phyloP scores from a whole-genome alignment of 2,888 invertebrate species.

The Drosophila kambysellisi region DNA sequence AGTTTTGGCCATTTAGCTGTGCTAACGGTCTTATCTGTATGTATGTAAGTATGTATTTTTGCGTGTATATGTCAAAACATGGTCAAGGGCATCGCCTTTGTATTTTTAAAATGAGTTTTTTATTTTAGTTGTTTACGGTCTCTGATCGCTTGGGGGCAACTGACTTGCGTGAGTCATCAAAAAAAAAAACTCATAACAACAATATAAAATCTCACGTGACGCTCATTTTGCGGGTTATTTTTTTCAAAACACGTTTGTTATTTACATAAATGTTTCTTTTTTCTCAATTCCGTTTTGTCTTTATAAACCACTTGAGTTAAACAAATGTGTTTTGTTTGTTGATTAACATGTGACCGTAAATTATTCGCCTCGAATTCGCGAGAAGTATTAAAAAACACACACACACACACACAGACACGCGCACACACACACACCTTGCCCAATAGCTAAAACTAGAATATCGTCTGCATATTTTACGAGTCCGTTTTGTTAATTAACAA shows the following conservation, averaged over 20 bases:
- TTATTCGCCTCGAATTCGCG: slow-evolving; percentile 47
- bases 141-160: slow-evolving; percentile 48
- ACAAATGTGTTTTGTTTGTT: slow-evolving; percentile 28
- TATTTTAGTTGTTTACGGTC: slow-evolving; percentile 5
- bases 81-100: slow-evolving; percentile 64
- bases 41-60: neutral
- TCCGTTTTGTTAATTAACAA: slow-evolving; percentile 34
- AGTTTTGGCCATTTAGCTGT: slow-evolving; percentile 10
- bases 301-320: slow-evolving; percentile 52
- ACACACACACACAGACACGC: neutral
- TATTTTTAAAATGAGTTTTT: slow-evolving; percentile 1
- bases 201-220: slow-evolving; percentile 57
- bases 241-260: slow-evolving; percentile 63
- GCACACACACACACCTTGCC: slow-evolving; percentile 10
- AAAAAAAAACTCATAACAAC: slow-evolving; percentile 10
- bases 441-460: slow-evolving; percentile 12
- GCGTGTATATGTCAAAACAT: slow-evolving; percentile 56
- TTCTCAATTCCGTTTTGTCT: slow-evolving; percentile 25
- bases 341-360: slow-evolving; percentile 61
- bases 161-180: slow-evolving; percentile 53
- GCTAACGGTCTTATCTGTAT: slow-evolving; percentile 8
- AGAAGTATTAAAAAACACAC: slow-evolving; percentile 37
- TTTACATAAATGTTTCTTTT: slow-evolving; percentile 30
- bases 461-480: slow-evolving; percentile 13
- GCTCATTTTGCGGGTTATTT: slow-evolving; percentile 40